Evolutionary conservation across 2,888 invertebrate genomes (phyloP).

Genomic region (Rhogogaster chlorosoma): DNA sequence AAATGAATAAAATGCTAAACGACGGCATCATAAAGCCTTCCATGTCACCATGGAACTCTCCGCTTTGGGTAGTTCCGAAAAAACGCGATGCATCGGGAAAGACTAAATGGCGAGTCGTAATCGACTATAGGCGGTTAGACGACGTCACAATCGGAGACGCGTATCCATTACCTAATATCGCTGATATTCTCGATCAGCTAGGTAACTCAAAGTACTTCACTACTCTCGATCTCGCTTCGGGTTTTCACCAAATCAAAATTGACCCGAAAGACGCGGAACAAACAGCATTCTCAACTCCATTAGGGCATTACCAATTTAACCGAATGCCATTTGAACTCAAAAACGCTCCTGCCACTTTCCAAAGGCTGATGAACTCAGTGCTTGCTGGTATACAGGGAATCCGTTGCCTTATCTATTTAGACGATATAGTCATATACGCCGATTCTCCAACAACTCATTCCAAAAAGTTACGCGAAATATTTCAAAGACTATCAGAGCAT

Average conservation of each 20-base stretch:
- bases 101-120: constrained; percentile 52
- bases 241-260: constrained; percentile 69
- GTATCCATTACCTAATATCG: constrained; percentile 56
- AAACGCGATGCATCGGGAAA: constrained; percentile 38
- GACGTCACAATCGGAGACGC: constrained; percentile 54
- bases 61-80: constrained; percentile 51
- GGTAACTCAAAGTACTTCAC: constrained; percentile 64
- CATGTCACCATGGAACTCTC: constrained; percentile 37
- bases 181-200: constrained; percentile 64
- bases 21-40: constrained; percentile 49
- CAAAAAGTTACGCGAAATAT: too few species aligned
- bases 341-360: constrained; percentile 64
- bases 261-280: constrained; percentile 55
- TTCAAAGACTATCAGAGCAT: constrained; percentile 56
- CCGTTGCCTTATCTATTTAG: constrained; percentile 70
- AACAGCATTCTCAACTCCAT: constrained; percentile 60
- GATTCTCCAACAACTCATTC: constrained; percentile 54
- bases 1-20: constrained; percentile 12
- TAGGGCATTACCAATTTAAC: constrained; percentile 62
- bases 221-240: constrained; percentile 65
- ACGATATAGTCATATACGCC: constrained; percentile 66
- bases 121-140: constrained; percentile 54
- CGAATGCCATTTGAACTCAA: constrained; percentile 52
- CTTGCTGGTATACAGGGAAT: constrained; percentile 63
- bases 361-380: constrained; percentile 67